Evolutionary conservation across 2,888 invertebrate genomes (phyloP).

Genomic region (Tenthredo scrophulariae): DNA sequence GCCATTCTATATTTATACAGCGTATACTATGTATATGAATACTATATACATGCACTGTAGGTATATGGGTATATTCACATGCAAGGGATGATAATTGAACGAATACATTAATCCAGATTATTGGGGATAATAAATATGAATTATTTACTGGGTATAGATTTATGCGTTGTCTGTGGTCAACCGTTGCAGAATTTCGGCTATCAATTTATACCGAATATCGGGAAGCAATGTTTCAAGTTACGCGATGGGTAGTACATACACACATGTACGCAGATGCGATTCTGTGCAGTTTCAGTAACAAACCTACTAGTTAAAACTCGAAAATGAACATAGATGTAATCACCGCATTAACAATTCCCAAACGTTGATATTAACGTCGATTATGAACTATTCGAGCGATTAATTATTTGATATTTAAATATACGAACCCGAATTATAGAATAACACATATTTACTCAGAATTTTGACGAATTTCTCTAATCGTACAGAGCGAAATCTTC

Average conservation of each 20-base stretch:
- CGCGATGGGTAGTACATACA: not conserved
- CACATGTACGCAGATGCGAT: not conserved
- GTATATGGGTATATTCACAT: not conserved
- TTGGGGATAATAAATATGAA: slow-evolving; percentile 17
- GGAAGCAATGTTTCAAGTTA: slow-evolving; percentile 27
- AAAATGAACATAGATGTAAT: not conserved
- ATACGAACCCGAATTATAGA: not conserved
- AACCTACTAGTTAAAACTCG: not conserved
- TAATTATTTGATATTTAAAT: not conserved
- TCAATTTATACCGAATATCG: slow-evolving; percentile 19
- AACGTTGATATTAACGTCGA: not conserved
- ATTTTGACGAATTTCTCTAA: too few species aligned
- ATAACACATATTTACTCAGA: too few species aligned
- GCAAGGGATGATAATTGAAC: not conserved
- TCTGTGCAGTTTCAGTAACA: not conserved
- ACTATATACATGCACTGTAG: not conserved
- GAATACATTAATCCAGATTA: not conserved
- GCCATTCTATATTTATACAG: not conserved
- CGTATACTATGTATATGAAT: not conserved
- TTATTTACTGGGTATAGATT: slow-evolving; percentile 6
- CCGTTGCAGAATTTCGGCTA: not conserved
- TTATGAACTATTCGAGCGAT: not conserved
- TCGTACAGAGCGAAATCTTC: too few species aligned
- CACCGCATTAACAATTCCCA: not conserved
- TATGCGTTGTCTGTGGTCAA: not conserved